A percentile compares a stretch with the other conserved stretches of the same genome.
phyloP scores from a whole-genome alignment of 2,888 invertebrate genomes.

The Spodoptera exigua region DNA sequence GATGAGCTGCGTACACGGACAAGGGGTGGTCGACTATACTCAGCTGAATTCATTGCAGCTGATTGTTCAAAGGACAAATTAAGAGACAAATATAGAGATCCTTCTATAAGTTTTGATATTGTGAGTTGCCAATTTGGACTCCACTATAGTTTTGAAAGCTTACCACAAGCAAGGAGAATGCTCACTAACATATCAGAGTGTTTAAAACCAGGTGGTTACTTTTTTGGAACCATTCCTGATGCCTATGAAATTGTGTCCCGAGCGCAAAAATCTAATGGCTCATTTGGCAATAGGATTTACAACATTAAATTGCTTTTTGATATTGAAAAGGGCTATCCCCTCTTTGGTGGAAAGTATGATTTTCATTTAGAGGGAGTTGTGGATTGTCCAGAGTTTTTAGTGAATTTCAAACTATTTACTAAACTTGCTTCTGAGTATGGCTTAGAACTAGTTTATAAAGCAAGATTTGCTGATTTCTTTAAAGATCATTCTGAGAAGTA shows the following conservation, averaged over 20 bases:
- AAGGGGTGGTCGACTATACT: conserved; percentile 89
- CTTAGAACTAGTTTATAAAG: conserved; percentile 91
- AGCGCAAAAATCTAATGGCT: conserved; percentile 88
- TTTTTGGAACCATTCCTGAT: conserved; percentile 99
- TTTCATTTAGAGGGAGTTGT: conserved; percentile 99
- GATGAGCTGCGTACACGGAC: conserved; percentile 90
- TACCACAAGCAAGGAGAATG: conserved; percentile 97
- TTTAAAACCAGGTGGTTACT: conserved; percentile 96
- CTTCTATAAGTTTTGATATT: conserved; percentile 94
- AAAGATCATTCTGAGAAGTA: conserved; percentile 87
- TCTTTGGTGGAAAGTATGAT: conserved; percentile 98
- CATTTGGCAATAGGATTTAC: conserved; percentile 95
- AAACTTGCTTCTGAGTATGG: conserved; percentile 93
- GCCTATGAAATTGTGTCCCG: conserved; percentile 96
- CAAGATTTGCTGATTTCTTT: conserved; percentile 94
- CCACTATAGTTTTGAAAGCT: conserved; percentile 98
- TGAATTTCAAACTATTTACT: conserved; percentile 96
- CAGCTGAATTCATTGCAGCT: conserved; percentile 96
- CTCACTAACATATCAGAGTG: conserved; percentile 97
- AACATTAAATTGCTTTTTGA: conserved; percentile 92
- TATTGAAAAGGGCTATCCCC: conserved; percentile 90
- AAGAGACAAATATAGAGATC: conserved; percentile 93
- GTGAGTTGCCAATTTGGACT: conserved; percentile 99
- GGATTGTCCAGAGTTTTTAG: conserved; percentile 99
- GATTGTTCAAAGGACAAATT: conserved; percentile 96